Evolutionary conservation across 1,140 invertebrate genomes (phyloP).

Genomic region (Drosophila kikkawai): DNA sequence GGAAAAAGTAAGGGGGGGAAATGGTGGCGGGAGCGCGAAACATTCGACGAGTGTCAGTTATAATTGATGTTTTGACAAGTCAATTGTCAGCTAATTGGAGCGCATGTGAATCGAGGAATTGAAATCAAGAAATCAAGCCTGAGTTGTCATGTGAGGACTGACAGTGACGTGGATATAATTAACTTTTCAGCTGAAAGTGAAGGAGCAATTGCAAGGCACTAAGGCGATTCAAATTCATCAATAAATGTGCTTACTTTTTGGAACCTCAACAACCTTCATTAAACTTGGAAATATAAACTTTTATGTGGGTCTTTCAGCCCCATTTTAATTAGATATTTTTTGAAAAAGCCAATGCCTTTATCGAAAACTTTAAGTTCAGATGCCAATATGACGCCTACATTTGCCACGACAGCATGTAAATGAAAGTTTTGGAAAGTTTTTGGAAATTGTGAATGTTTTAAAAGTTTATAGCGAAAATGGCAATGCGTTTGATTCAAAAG

Average conservation of each 20-base stretch:
- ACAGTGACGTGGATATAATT: slow-evolving; percentile 27
- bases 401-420: slow-evolving; percentile 1
- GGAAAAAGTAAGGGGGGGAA: neutral
- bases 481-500: slow-evolving; percentile 33
- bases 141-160: slow-evolving; percentile 23
- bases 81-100: slow-evolving; percentile 76
- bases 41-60: slow-evolving; percentile 57
- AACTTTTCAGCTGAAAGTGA: neutral
- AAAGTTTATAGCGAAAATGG: slow-evolving; percentile 29
- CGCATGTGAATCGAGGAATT: slow-evolving; percentile 12
- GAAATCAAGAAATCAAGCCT: slow-evolving; percentile 34
- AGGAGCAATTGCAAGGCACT: neutral
- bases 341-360: neutral
- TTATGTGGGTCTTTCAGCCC: neutral
- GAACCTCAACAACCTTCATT: neutral
- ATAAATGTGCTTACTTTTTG: neutral
- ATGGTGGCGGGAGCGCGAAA: slow-evolving; percentile 6
- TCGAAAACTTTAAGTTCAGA: slow-evolving; percentile 11
- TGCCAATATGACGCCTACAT: slow-evolving; percentile 26
- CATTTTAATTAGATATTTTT: neutral
- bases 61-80: slow-evolving; percentile 79
- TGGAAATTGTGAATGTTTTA: slow-evolving; percentile 9
- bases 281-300: too few species aligned
- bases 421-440: slow-evolving; percentile 33
- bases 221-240: neutral